A percentile compares a stretch with the other conserved stretches of the same genome.
Evolutionary conservation across 2,113 vertebrate species (phyloP).

Genomic region (Bambusicola thoracicus): DNA sequence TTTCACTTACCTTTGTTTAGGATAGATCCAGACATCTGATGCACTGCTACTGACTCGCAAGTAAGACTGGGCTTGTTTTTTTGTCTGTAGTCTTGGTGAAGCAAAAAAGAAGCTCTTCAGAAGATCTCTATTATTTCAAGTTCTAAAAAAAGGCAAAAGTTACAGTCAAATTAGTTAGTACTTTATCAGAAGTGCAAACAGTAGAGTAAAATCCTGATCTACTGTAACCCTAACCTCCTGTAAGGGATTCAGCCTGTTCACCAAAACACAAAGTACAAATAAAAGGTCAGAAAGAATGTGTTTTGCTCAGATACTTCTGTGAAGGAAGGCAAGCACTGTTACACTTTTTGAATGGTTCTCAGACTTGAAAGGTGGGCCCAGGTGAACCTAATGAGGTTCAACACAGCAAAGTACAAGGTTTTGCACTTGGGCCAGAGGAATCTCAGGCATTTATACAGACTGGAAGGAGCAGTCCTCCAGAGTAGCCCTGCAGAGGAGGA

Average conservation of each 20-base stretch:
- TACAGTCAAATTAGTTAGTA: background rate
- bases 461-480: no score
- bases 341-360: background rate
- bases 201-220: background rate
- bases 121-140: background rate
- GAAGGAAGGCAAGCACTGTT: background rate
- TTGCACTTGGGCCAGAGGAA: no score
- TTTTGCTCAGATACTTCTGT: background rate
- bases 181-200: background rate
- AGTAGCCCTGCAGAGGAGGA: no score
- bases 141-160: background rate
- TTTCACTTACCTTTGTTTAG: background rate
- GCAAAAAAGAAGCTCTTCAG: background rate
- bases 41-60: background rate
- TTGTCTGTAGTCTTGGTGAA: fast-evolving
- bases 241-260: no score
- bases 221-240: no score
- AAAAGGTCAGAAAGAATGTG: background rate
- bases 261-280: background rate
- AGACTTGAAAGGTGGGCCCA: no score
- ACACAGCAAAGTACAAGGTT: no score
- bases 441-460: no score
- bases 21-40: background rate
- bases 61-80: background rate
- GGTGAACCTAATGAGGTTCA: no score